These are phyloP conservation scores for Scatophagus argus DNA, from an alignment of 2,113 vertebrate species.

Conservation along the genomic window DNA sequence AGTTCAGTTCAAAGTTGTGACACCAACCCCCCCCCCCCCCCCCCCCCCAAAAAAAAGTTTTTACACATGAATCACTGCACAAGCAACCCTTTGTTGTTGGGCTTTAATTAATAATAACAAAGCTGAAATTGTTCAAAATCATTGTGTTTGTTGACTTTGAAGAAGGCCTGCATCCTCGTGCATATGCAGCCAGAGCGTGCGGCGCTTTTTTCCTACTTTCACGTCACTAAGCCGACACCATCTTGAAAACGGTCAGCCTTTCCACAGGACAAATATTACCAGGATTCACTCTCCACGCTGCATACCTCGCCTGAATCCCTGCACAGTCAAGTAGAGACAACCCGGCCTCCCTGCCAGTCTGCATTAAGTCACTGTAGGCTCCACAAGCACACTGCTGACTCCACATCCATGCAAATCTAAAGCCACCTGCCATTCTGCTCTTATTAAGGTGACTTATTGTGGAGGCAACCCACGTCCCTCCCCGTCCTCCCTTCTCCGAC, in stretches of 20 bases:
- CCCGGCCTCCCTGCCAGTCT: background rate
- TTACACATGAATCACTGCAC: too few relatives aligned
- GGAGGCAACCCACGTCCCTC: background rate
- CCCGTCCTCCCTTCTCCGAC: background rate
- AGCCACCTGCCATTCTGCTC: background rate
- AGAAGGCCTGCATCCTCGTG: too few relatives aligned
- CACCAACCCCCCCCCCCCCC: too few relatives aligned
- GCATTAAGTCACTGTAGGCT: constrained; percentile 1
- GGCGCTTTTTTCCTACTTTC: too few relatives aligned
- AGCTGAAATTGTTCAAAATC: too few relatives aligned
- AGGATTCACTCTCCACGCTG: background rate
- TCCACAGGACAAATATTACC: background rate
- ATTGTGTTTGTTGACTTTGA: too few relatives aligned
- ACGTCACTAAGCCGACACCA: background rate
- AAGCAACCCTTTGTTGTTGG: too few relatives aligned
- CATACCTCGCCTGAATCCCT: background rate
- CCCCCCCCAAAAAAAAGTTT: too few relatives aligned
- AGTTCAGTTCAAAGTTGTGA: background rate
- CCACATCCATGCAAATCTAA: background rate
- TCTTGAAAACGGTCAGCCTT: too few relatives aligned
- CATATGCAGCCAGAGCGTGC: too few relatives aligned
- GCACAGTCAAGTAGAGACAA: background rate
- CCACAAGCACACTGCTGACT: background rate
- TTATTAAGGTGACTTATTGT: background rate
- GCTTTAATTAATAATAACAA: too few relatives aligned